Evolutionary conservation across 2,113 vertebrate species (phyloP).

Genomic region (Helogale parvula): DNA sequence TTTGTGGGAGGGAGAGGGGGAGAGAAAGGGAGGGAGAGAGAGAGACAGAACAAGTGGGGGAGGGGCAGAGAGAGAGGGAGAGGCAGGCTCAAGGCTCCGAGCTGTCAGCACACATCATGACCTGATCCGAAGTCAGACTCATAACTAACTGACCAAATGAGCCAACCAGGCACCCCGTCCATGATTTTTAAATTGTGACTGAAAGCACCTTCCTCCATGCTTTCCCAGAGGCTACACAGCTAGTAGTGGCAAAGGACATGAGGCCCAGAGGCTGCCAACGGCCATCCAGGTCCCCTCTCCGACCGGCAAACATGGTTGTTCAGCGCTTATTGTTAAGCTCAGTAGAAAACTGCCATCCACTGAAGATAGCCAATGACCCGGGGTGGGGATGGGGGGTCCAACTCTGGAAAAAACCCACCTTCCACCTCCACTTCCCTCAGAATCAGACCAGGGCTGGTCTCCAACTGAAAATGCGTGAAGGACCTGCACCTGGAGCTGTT

Average conservation of each 20-base stretch:
- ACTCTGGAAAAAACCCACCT: background rate
- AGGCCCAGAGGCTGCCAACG: fast-evolving
- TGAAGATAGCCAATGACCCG: background rate
- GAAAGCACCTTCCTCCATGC: background rate
- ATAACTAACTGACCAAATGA: too few species aligned
- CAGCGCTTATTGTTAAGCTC: background rate
- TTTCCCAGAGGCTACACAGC: background rate
- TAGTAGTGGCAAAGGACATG: background rate
- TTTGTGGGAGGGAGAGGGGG: too few species aligned
- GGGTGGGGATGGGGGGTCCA: too few species aligned
- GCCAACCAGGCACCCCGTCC: too few species aligned
- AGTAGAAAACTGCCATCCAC: background rate
- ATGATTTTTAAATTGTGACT: background rate
- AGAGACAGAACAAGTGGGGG: too few species aligned
- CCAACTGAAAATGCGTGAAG: background rate
- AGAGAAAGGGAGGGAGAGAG: too few species aligned
- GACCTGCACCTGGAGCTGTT: fast-evolving
- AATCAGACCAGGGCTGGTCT: background rate
- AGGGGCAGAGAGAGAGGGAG: too few species aligned
- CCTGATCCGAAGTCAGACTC: too few species aligned
- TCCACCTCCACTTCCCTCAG: background rate
- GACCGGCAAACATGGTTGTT: background rate
- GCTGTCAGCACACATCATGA: too few species aligned
- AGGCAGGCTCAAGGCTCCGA: too few species aligned
- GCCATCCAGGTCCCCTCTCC: background rate